phyloP scores from a whole-genome alignment of 2,888 invertebrate species.

The Acrocera orbiculus region DNA sequence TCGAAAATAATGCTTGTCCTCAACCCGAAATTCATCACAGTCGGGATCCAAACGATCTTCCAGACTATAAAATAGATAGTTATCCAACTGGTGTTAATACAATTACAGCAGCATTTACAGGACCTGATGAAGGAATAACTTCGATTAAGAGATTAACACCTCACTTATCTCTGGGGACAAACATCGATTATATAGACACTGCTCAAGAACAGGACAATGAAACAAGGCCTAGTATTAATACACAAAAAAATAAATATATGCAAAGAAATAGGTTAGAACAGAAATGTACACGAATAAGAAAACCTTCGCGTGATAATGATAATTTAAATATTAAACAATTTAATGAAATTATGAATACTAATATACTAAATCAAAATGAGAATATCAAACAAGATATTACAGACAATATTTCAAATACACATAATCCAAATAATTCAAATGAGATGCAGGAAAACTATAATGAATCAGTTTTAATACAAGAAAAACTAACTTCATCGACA shows the following conservation, averaged over 20 bases:
- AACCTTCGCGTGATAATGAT: conserved; percentile 26
- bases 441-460: no score
- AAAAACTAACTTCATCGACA: conserved; percentile 1
- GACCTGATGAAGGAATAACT: conserved; percentile 65
- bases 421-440: no score
- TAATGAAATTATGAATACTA: no score
- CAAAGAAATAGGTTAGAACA: conserved; percentile 21
- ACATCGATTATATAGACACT: conserved; percentile 56
- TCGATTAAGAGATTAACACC: conserved; percentile 48
- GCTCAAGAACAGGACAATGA: conserved; percentile 28
- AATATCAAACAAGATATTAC: no score
- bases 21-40: conserved; percentile 42
- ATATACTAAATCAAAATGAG: no score
- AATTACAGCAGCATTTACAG: conserved; percentile 56
- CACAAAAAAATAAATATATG: conserved; percentile 21
- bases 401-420: no score
- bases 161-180: conserved; percentile 48
- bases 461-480: no score
- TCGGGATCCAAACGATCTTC: conserved; percentile 53
- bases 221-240: conserved; percentile 24
- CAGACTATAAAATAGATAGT: conserved; percentile 37
- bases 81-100: conserved; percentile 37
- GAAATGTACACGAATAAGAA: conserved; percentile 20
- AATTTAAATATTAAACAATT: no score
- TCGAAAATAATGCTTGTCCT: conserved; percentile 3